phyloP scores from a whole-genome alignment of 2,797 vertebrate genomes.

The Peromyscus aztecus region DNA sequence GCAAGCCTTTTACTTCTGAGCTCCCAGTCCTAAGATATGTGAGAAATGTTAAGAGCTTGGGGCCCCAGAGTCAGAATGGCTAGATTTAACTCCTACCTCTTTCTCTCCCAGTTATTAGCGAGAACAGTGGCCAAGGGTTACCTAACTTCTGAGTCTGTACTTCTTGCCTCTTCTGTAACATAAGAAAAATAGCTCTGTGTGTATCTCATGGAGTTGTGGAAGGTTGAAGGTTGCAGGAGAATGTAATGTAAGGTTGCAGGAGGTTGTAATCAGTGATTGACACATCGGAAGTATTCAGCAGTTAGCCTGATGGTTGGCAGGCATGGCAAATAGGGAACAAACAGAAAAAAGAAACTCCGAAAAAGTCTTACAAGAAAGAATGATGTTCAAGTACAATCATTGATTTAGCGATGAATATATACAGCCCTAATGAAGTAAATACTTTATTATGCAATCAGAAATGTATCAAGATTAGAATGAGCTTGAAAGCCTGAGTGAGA shows the following conservation, averaged over 20 bases:
- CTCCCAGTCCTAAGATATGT: neutral
- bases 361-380: neutral
- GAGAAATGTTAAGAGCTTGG: neutral
- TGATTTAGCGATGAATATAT: neutral
- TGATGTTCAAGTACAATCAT: neutral
- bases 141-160: neutral
- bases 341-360: neutral
- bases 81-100: neutral
- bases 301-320: neutral
- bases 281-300: neutral
- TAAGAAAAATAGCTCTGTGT: neutral
- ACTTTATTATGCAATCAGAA: neutral
- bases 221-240: neutral
- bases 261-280: neutral
- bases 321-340: neutral
- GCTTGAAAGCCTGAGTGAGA: neutral
- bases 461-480: too few species aligned
- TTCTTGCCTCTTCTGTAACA: neutral
- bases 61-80: neutral
- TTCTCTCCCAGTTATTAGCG: too few species aligned
- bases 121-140: accelerated
- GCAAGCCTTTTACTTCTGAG: neutral
- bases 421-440: neutral
- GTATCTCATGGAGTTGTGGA: neutral
- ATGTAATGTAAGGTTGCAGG: neutral